Evolutionary conservation across 1,140 invertebrate species (phyloP), one percentile per base, ranked within the genome.

Genomic region (Phthorimaea operculella): DNA sequence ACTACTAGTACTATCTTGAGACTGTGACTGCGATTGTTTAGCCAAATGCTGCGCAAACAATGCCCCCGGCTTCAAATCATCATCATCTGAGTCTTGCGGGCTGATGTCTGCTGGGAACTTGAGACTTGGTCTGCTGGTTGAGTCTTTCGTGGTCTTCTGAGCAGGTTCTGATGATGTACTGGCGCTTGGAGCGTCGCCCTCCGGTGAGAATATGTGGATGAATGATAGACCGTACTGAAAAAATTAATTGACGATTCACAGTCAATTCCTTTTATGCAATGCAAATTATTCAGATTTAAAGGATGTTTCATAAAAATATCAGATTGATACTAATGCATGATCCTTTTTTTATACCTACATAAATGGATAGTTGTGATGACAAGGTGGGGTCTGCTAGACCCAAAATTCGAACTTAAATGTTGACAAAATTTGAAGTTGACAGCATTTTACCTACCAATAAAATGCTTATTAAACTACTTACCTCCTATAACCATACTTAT

Each of bases 161-260:
- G 21, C 21, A 4, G 21, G 21, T 28, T 14, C 39, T 47, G 44
- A 15, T 47, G 14, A 15, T 9, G 8, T 2, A 50, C 17, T 4
- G 21, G 8, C 18, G 17, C 7, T 15, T 48, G 12, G n/a, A 2
- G 48, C 47, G 10, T 47, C 5, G 12, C 57, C 55, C 39, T 84
- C 77, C 18, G 79, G 79, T 18, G 88, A 86, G 70, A 90, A 89
- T 9, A 95, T 82, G 64, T 90, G 92, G 33, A 96, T 87, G 74
- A 96, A 96, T 1, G 92, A 90, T 7, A 96, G 68, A 0, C 94
- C 94, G 86, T 90, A 96, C 84, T 86, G 68, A 18, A 73, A 62
- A 28, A 28, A n/a, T n/a, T n/a, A n/a, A n/a, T n/a, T n/a, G n/a
- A n/a, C n/a, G n/a, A 28, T 28, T 28, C 6, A 28, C 21, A 28